phyloP scores from a whole-genome alignment of 2,797 vertebrate genomes.

The Brachymystax lenok region DNA sequence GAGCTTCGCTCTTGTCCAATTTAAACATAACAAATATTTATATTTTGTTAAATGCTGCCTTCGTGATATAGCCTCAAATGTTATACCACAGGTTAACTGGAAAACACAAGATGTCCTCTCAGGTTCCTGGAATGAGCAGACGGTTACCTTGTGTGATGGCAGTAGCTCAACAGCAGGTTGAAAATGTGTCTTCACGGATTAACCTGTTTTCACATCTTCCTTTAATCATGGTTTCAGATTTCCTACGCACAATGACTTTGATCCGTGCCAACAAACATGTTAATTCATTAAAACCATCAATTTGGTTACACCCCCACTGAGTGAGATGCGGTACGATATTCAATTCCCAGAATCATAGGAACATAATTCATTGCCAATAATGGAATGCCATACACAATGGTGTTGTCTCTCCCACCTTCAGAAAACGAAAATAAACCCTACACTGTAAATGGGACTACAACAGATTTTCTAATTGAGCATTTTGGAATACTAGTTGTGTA shows the following conservation, averaged over 20 bases:
- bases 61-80: background rate
- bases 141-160: background rate
- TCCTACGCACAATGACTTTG: conserved; percentile 5
- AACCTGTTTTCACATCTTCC: background rate
- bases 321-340: conserved; percentile 24
- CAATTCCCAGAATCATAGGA: conserved; percentile 26
- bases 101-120: background rate
- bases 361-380: conserved; percentile 15
- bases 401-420: background rate
- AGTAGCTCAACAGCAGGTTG: background rate
- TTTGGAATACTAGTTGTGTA: background rate
- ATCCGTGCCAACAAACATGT: conserved; percentile 39
- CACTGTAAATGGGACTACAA: background rate
- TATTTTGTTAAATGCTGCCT: background rate
- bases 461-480: background rate
- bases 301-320: conserved; percentile 16
- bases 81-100: background rate
- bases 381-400: background rate
- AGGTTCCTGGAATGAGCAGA: too few species aligned
- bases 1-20: background rate
- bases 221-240: conserved; percentile 27
- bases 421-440: background rate
- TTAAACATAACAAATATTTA: background rate
- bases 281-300: conserved; percentile 38
- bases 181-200: background rate